Conservation (phyloP, 2,888 invertebrate species). For the Caenorhabditis virilis region DNA sequence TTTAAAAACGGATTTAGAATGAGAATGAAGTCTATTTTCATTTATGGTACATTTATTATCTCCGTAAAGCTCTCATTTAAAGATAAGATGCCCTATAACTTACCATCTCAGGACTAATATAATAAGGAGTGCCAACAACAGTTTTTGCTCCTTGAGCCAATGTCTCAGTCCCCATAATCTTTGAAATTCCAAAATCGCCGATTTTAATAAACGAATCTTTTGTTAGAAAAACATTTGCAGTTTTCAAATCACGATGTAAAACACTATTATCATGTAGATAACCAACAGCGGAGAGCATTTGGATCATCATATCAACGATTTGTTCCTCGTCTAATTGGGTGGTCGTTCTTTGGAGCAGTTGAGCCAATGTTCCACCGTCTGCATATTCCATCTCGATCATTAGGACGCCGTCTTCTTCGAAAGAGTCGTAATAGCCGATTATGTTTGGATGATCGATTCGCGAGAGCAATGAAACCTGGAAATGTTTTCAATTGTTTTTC, state of each 20-base stretch:
- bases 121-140: constrained; percentile 72
- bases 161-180: constrained; percentile 76
- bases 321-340: constrained; percentile 74
- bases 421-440: constrained; percentile 77
- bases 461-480: constrained; percentile 74
- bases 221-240: constrained; percentile 79
- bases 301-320: constrained; percentile 69
- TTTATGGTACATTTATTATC: no score
- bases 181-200: constrained; percentile 81
- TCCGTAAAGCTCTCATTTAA: no score
- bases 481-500: no score
- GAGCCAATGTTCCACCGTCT: constrained; percentile 78
- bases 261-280: constrained; percentile 79
- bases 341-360: constrained; percentile 74
- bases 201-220: constrained; percentile 77
- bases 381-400: constrained; percentile 83
- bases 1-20: no score
- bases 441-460: constrained; percentile 79
- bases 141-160: constrained; percentile 70
- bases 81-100: no score
- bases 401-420: constrained; percentile 77
- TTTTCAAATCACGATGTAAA: constrained; percentile 76
- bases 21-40: no score
- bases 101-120: constrained; percentile 71
- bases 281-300: constrained; percentile 77